These are phyloP conservation scores for Macaria liturata DNA, from an alignment of 2,888 invertebrate species.

Conservation along the genomic window DNA sequence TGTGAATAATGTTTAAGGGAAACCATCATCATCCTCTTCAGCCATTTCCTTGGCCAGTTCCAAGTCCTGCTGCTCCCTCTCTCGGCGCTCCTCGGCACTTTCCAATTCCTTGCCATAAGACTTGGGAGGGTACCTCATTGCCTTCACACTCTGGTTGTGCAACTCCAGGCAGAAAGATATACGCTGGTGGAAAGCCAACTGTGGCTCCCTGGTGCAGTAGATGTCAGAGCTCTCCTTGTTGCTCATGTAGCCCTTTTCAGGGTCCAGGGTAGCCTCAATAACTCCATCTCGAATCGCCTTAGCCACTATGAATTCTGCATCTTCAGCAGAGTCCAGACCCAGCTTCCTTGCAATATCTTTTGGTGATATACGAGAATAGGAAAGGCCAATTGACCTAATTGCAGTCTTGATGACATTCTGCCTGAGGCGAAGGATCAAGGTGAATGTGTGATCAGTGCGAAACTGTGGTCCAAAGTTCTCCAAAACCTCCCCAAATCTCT, in stretches of 20 bases:
- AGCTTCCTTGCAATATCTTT: slow-evolving; percentile 97
- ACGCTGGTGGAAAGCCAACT: slow-evolving; percentile 97
- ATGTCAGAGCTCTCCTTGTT: slow-evolving; percentile 98
- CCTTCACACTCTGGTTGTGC: slow-evolving; percentile 99
- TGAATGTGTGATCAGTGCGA: slow-evolving; percentile 96
- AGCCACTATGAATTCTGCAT: slow-evolving; percentile 99
- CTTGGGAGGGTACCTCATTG: slow-evolving; percentile 99
- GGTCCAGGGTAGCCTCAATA: slow-evolving; percentile 98
- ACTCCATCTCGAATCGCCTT: slow-evolving; percentile 99
- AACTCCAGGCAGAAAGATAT: slow-evolving; percentile 98
- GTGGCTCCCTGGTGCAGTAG: slow-evolving; percentile 98
- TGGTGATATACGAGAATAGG: slow-evolving; percentile 98
- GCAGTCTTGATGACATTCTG: slow-evolving; percentile 99
- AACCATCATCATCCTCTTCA: slow-evolving; percentile 98
- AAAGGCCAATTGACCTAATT: slow-evolving; percentile 96
- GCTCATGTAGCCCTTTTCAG: slow-evolving; percentile 97
- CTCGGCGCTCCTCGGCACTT: slow-evolving; percentile 97
- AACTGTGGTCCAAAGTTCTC: slow-evolving; percentile 96
- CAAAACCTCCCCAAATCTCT: slow-evolving; percentile 96
- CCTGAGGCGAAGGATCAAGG: slow-evolving; percentile 95
- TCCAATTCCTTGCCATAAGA: slow-evolving; percentile 99
- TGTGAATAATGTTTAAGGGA: slow-evolving; percentile 67
- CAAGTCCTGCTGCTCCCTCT: slow-evolving; percentile 98
- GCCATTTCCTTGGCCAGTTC: slow-evolving; percentile 99
- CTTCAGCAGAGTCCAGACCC: slow-evolving; percentile 96